phyloP scores from a whole-genome alignment of 2,888 invertebrate genomes.

The Tinea trinotella region DNA sequence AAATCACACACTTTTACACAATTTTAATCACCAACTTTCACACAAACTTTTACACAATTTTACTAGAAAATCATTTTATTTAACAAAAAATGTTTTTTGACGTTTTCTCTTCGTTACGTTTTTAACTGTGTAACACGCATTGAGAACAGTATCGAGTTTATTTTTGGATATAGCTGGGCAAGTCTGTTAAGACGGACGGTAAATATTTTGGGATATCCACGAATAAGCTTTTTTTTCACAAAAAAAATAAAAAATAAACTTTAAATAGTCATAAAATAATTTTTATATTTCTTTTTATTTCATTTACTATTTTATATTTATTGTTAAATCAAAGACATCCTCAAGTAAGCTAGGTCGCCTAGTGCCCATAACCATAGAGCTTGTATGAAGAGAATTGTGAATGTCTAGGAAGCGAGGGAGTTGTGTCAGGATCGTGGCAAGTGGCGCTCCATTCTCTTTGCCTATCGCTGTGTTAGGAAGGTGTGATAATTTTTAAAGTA shows the following conservation, averaged over 20 bases:
- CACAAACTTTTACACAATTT: conserved; percentile 27
- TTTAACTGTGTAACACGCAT: conserved; percentile 39
- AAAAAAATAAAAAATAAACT: background rate
- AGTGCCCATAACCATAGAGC: too few species aligned
- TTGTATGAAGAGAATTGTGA: too few species aligned
- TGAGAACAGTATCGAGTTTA: conserved; percentile 55
- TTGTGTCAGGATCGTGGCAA: too few species aligned
- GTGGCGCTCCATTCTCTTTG: too few species aligned
- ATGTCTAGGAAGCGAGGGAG: too few species aligned
- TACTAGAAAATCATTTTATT: conserved; percentile 29
- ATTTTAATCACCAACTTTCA: conserved; percentile 27
- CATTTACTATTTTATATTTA: too few species aligned
- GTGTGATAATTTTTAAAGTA: too few species aligned
- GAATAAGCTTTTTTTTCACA: background rate
- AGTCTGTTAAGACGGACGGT: conserved; percentile 34
- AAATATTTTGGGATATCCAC: conserved; percentile 35
- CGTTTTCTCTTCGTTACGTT: conserved; percentile 38
- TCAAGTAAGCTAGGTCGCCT: too few species aligned
- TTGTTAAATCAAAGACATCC: too few species aligned
- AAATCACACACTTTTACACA: conserved; percentile 25
- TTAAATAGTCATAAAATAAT: background rate
- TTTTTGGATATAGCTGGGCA: conserved; percentile 66
- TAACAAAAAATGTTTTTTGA: conserved; percentile 21
- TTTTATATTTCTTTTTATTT: too few species aligned
- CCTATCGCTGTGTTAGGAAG: too few species aligned